A percentile compares a stretch with the other conserved stretches of the same genome.
Conservation (phyloP, 2,797 vertebrate species). For the Monodelphis domestica region DNA sequence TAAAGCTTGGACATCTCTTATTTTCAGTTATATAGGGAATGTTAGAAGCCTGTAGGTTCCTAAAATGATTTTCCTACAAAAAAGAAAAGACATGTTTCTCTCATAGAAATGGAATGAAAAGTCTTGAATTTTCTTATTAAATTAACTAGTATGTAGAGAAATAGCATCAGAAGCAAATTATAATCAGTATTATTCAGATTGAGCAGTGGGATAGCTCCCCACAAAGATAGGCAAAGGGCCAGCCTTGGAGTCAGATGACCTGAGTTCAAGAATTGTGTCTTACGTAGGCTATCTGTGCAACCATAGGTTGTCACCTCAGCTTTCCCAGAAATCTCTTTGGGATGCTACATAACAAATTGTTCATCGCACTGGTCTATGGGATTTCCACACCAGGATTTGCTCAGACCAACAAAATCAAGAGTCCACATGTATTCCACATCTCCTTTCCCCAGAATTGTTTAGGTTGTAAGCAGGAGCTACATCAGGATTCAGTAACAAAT, state of each 20-base stretch:
- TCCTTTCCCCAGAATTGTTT: not conserved
- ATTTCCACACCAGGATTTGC: not conserved
- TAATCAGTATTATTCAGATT: not conserved
- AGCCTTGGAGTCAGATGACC: not conserved
- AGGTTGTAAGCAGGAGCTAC: not conserved
- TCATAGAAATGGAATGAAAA: not conserved
- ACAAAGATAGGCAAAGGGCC: not conserved
- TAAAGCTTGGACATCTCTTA: not conserved
- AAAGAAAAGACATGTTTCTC: not conserved
- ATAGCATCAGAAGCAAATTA: not conserved
- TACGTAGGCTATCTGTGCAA: not conserved
- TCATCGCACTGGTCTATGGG: not conserved
- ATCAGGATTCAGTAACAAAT: conserved; percentile 44
- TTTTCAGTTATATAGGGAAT: not conserved
- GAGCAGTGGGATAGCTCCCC: not conserved
- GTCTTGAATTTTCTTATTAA: not conserved
- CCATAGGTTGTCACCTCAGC: not conserved
- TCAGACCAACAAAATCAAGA: not conserved
- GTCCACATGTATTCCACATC: not conserved
- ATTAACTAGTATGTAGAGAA: not conserved
- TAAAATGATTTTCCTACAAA: not conserved
- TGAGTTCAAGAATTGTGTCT: not conserved
- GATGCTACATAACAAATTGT: not conserved
- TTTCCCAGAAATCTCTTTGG: not conserved
- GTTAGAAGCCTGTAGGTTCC: not conserved